These are phyloP conservation scores for Mythimna albipuncta DNA, from an alignment of 2,888 invertebrate species.

Conservation along the genomic window DNA sequence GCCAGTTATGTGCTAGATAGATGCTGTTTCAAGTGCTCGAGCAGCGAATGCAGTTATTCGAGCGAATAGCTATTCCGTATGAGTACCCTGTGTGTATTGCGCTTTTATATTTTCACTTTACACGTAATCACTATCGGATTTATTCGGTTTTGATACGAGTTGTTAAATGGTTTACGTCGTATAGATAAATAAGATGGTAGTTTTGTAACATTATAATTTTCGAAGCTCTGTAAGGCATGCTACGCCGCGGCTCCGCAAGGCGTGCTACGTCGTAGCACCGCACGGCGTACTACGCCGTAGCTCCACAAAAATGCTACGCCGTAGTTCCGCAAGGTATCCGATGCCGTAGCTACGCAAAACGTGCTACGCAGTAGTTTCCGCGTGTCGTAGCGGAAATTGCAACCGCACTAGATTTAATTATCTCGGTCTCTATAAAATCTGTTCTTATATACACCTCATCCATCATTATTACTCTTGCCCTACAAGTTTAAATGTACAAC, in stretches of 20 bases:
- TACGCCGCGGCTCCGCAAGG: not conserved
- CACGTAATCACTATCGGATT: constrained; percentile 37
- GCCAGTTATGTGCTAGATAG: constrained; percentile 76
- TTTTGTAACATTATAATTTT: not conserved
- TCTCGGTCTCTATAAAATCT: not conserved
- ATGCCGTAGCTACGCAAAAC: not conserved
- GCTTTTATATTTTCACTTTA: constrained; percentile 55
- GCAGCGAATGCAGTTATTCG: constrained; percentile 72
- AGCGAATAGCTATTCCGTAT: constrained; percentile 73
- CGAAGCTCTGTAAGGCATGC: not conserved
- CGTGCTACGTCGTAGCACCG: constrained; percentile 20
- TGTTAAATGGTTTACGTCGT: not conserved
- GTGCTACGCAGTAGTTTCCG: not conserved
- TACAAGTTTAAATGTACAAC: constrained; percentile 3
- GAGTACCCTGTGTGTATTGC: constrained; percentile 52
- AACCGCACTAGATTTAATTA: not conserved
- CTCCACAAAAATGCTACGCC: constrained; percentile 11
- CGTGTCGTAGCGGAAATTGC: not conserved
- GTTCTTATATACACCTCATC: not conserved
- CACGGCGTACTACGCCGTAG: constrained; percentile 12
- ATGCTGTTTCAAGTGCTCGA: constrained; percentile 78
- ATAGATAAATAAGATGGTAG: not conserved
- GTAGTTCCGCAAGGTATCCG: not conserved
- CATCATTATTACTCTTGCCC: not conserved
- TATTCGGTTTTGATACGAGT: constrained; percentile 16